Evolutionary conservation across 2,888 invertebrate genomes (phyloP).

Genomic region (Plagodis pulveraria): DNA sequence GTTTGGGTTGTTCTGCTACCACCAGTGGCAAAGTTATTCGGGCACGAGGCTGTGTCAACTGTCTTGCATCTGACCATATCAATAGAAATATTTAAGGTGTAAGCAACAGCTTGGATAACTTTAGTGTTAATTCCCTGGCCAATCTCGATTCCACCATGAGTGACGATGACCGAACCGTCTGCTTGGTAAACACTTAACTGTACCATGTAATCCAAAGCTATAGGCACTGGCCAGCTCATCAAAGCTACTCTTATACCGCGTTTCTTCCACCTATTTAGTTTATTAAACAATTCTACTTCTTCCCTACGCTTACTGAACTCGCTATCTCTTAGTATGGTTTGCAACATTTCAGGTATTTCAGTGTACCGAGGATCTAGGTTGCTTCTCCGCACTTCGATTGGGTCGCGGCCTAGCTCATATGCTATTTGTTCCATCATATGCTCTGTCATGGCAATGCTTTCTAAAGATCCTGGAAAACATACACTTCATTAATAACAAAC

Average conservation of each 20-base stretch:
- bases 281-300: slow-evolving; percentile 86
- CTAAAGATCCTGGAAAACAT: slow-evolving; percentile 80
- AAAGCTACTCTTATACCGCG: slow-evolving; percentile 88
- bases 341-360: slow-evolving; percentile 63
- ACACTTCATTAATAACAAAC: too few relatives aligned
- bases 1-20: slow-evolving; percentile 80
- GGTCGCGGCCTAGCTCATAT: slow-evolving; percentile 80
- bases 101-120: slow-evolving; percentile 87
- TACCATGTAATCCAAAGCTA: slow-evolving; percentile 82
- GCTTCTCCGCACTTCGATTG: slow-evolving; percentile 75
- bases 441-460: slow-evolving; percentile 87
- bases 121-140: slow-evolving; percentile 93
- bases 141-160: slow-evolving; percentile 90
- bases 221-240: slow-evolving; percentile 87
- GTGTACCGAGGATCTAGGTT: slow-evolving; percentile 68
- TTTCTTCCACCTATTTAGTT: slow-evolving; percentile 91
- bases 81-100: slow-evolving; percentile 87
- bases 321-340: slow-evolving; percentile 55
- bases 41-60: slow-evolving; percentile 83
- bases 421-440: slow-evolving; percentile 88
- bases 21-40: slow-evolving; percentile 88
- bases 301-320: slow-evolving; percentile 84
- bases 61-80: slow-evolving; percentile 88
- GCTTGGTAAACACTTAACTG: slow-evolving; percentile 88
- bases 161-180: slow-evolving; percentile 89